Conservation (phyloP, 2,888 invertebrate genomes). For the Hypolimnas misippus region DNA sequence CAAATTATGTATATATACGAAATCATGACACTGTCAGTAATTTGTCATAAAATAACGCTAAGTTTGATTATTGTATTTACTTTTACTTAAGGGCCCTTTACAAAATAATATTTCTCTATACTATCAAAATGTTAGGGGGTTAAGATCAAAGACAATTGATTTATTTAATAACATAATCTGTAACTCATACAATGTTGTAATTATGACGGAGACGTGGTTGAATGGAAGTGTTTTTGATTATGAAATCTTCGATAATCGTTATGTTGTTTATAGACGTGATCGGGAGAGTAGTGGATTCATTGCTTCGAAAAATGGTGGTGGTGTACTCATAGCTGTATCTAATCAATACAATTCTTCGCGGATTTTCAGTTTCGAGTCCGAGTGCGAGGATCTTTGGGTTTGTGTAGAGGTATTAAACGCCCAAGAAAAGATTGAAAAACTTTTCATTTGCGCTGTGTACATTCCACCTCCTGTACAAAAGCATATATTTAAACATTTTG, state of each 20-base stretch:
- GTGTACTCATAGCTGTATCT: not conserved
- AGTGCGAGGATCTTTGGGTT: no score
- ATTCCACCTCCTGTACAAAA: no score
- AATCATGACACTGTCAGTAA: not conserved
- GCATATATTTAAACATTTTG: no score
- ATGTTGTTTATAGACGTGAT: no score
- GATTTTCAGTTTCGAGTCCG: no score
- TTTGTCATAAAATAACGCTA: not conserved
- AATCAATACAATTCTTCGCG: not conserved
- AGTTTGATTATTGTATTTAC: no score
- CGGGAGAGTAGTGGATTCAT: not conserved
- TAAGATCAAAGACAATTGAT: slow-evolving; percentile 14
- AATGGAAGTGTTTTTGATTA: no score
- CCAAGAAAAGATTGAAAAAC: no score
- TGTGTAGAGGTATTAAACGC: no score
- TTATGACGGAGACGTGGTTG: not conserved
- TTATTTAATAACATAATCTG: slow-evolving; percentile 1
- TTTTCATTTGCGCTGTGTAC: no score
- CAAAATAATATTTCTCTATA: slow-evolving; percentile 3
- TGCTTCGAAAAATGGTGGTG: not conserved
- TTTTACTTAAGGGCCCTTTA: not conserved
- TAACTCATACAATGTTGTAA: not conserved
- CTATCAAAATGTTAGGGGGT: slow-evolving; percentile 6
- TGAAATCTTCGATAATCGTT: not conserved
- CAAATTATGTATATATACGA: not conserved